Base-by-base conservation (phyloP, 2,888 invertebrate species). In the Pocota personata region DNA sequence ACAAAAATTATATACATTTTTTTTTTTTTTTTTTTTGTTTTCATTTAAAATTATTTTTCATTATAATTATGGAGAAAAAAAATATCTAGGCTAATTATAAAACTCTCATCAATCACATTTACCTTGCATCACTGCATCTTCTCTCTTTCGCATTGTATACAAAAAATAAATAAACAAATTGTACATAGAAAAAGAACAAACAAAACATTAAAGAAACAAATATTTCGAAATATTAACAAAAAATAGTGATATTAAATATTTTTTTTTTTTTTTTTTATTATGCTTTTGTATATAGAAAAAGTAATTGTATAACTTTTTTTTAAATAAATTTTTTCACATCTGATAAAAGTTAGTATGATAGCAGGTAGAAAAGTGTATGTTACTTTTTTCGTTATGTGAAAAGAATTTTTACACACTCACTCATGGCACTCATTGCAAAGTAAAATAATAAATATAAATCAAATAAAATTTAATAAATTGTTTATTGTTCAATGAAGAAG, bases 141-240 rank as follows among this genome's bases (percentile, higher is more conserved):
- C 43, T 82, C 58, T 67, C 66, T 86, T 88, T 89, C 88, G 89
- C 89, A 88, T 88, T 78, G 79, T 82, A 78, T 71, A 82, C 58
- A 84, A 66, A 83, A 62, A 72, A 69, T 35, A 52, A 87, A 82
- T 43, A 67, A 46, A 43, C 50, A 62, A 66, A 55, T 50, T 79
- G 78, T 88, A 87, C 48, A 84, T 80, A 87, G 55, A 40, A 84
- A 69, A 86, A 67, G 66, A 43, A 84, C 66, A 64, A 27, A 86
- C 77, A 84, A 87, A 80, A 52, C 24, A 24, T 24, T 3, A 48
- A 50, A 40, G 30, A n/a, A n/a, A n/a, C 19, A 82, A 46, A 57
- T 64, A 76, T 64, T 84, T 79, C 75, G 71, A 80, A 84, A 80
- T 80, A 77, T 66, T 35, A 62, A 69, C 30, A 19, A 71, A 48